phyloP scores from a whole-genome alignment of 2,797 vertebrate species.

The Sandelia bainsii region DNA sequence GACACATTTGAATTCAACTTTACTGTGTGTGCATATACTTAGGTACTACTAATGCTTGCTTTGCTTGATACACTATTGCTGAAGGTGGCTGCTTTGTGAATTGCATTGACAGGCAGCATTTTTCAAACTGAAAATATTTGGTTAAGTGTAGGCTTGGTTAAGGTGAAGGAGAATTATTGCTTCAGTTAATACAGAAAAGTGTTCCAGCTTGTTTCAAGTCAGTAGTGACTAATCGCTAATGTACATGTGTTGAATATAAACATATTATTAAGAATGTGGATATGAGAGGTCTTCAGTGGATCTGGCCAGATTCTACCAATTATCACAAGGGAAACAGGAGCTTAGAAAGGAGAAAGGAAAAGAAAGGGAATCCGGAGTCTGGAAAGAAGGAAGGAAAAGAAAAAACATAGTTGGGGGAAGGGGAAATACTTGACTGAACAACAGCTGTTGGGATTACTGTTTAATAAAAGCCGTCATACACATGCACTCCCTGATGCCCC shows the following conservation, averaged over 20 bases:
- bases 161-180: background rate
- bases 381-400: constrained; percentile 40
- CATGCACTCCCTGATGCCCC: constrained; percentile 61
- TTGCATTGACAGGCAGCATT: background rate
- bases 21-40: background rate
- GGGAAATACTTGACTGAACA: constrained; percentile 59
- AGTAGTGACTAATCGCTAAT: background rate
- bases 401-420: constrained; percentile 40
- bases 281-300: constrained; percentile 67
- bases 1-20: constrained; percentile 7
- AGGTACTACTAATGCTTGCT: background rate
- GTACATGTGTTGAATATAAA: constrained; percentile 39
- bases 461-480: constrained; percentile 77
- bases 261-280: constrained; percentile 37
- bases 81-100: background rate
- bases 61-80: background rate
- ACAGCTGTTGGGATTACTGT: constrained; percentile 85
- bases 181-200: too few species aligned
- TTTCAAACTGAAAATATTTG: constrained; percentile 13
- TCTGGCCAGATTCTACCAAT: constrained; percentile 26
- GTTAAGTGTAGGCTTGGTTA: background rate
- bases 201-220: too few species aligned
- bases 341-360: constrained; percentile 37
- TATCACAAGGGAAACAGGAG: constrained; percentile 23
- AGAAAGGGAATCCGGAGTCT: constrained; percentile 31